phyloP scores from a whole-genome alignment of 2,113 vertebrate genomes.

The Zosterops japonicus region DNA sequence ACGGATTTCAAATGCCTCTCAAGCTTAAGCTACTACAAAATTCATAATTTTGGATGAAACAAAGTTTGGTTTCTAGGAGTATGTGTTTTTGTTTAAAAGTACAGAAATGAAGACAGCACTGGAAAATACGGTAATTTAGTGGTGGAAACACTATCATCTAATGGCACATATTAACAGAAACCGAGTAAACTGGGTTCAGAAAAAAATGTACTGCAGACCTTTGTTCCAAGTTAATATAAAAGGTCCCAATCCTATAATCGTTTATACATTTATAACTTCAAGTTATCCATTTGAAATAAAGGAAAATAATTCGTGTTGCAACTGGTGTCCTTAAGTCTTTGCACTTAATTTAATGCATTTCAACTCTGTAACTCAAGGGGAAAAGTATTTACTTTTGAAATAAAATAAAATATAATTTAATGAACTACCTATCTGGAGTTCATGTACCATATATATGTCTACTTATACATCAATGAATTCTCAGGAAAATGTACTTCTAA shows the following conservation, averaged over 20 bases:
- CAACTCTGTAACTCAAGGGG: background rate
- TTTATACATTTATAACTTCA: background rate
- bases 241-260: background rate
- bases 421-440: background rate
- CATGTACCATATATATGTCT: accelerated
- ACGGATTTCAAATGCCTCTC: background rate
- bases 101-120: background rate
- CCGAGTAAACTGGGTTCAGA: background rate
- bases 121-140: background rate
- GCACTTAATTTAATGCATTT: background rate
- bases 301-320: background rate
- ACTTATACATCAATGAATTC: background rate
- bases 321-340: background rate
- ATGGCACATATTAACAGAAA: background rate
- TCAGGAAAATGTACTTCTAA: background rate
- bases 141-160: background rate
- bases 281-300: background rate
- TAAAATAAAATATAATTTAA: background rate
- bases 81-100: background rate
- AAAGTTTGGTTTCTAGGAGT: background rate
- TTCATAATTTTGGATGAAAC: background rate
- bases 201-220: background rate
- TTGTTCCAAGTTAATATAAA: background rate
- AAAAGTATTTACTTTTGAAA: background rate
- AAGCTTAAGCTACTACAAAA: background rate